phyloP scores from a whole-genome alignment of 1,140 invertebrate genomes.

The Polypedilum vanderplanki region DNA sequence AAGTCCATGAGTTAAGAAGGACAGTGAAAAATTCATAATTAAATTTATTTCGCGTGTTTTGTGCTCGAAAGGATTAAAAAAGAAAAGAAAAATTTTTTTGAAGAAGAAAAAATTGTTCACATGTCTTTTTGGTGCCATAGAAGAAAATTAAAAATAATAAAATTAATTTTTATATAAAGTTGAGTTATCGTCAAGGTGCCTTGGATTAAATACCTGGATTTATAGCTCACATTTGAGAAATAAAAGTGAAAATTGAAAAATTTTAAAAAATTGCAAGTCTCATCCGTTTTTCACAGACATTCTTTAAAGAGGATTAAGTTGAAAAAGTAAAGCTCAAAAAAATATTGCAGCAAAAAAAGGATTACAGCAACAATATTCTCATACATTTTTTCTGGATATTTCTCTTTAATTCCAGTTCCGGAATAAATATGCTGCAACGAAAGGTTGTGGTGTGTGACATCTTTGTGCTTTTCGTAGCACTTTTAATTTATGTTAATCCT shows the following conservation, averaged over 20 bases:
- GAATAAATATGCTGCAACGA: slow-evolving; percentile 19
- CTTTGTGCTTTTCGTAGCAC: not conserved
- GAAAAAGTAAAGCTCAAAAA: not conserved
- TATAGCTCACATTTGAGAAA: not conserved
- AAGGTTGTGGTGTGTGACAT: not conserved
- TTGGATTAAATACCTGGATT: slow-evolving; percentile 24
- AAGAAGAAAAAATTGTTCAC: not conserved
- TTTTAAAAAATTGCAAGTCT: not conserved
- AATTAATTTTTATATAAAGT: slow-evolving; percentile 5
- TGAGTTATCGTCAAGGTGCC: not conserved
- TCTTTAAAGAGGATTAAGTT: no score
- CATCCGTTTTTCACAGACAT: no score
- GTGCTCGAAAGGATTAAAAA: slow-evolving; percentile 15
- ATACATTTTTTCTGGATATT: slow-evolving; percentile 15
- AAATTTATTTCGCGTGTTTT: not conserved
- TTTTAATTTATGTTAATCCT: slow-evolving; percentile 22
- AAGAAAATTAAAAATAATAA: not conserved
- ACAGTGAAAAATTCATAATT: not conserved
- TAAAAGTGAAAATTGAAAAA: no score
- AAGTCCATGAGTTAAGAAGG: not conserved
- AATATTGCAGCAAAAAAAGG: not conserved
- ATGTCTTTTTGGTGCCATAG: slow-evolving; percentile 21
- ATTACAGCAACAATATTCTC: not conserved
- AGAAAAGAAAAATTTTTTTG: not conserved
- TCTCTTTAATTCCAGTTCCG: slow-evolving; percentile 10